Conservation (phyloP, 2,113 vertebrate genomes). For the Pithys albifrons region DNA sequence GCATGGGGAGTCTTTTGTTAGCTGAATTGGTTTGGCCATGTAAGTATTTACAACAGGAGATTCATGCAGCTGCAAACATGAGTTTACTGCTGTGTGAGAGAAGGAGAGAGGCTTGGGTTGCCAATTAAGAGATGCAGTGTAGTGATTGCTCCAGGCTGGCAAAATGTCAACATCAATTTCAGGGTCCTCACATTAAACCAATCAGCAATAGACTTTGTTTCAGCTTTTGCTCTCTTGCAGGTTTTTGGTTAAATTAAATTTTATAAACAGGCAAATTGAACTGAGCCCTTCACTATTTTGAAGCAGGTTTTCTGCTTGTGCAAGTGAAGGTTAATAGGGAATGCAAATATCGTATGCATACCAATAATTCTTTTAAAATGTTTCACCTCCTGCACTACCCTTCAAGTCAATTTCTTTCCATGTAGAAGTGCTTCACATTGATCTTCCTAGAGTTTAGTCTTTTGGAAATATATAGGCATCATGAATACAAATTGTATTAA, state of each 20-base stretch:
- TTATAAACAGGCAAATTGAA: slow-evolving; percentile 9
- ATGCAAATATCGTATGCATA: not conserved
- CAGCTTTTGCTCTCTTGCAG: not conserved
- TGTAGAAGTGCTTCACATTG: not conserved
- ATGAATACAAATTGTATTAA: not conserved
- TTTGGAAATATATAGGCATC: not conserved
- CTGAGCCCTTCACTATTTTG: not conserved
- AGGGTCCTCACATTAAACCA: not conserved
- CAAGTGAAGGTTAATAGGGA: slow-evolving; percentile 13
- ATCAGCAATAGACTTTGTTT: not conserved
- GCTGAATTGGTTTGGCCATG: not conserved
- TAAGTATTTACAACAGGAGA: not conserved
- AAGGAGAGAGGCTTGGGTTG: not conserved
- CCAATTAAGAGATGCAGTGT: slow-evolving; percentile 3
- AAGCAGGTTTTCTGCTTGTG: not conserved
- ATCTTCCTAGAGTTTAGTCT: not conserved
- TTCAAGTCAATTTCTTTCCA: slow-evolving; percentile 4
- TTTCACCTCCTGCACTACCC: not conserved
- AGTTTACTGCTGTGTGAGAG: not conserved
- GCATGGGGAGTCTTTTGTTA: slow-evolving; percentile 4
- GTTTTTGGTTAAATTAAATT: slow-evolving; percentile 42
- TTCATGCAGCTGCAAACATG: not conserved
- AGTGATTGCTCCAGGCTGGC: slow-evolving; percentile 11
- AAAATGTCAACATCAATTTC: slow-evolving; percentile 14
- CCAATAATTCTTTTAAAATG: not conserved